Evolutionary conservation across 1,140 invertebrate genomes (phyloP), one percentile per base, ranked within the genome.

Genomic region (Euura saliciscinereae): DNA sequence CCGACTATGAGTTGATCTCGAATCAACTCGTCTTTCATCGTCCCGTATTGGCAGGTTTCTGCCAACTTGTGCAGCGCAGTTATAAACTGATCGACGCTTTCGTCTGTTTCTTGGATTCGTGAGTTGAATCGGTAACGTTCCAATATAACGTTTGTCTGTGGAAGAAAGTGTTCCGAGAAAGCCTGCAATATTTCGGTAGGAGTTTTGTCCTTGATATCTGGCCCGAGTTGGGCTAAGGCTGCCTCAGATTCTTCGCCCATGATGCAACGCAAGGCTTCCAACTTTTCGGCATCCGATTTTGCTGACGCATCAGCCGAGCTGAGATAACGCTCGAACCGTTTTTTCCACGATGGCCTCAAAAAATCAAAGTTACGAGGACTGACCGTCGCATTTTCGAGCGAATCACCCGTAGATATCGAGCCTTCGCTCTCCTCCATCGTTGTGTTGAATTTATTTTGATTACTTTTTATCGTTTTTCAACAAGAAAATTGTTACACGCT

Each of bases 1-100:
- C 82, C 83, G 1, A 86, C 81, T 1, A 85, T 80, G 65, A 87
- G 80, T 69, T 79, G 70, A 67, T 83, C 84, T 42, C 82, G 11
- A 44, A 86, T 84, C 43, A 86, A 71, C 46, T 81, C 76, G 5
- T 86, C 83, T 42, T 78, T 75, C 42, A 86, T 46, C 2, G 59
- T 70, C 4, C 73, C 79, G 73, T 79, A 87, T 2, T 83, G 77
- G 74, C 85, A 86, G n/a, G 78, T 68, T 69, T 82, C 80, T 3
- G 79, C 79, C 44, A 85, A 71, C 1, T 74, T 74, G 73, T 85
- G 79, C 13, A 86, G 69, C 28, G 76, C 73, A 11, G 80, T 84
- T 13, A 86, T 79, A 75, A 82, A 86, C 11, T 69, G 66, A 70
- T 86, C 83, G 2, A 83, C 79, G 6, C 76, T 45, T 73, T 87